Evolutionary conservation across 2,888 invertebrate genomes (phyloP), one percentile per base, ranked within the genome.

Genomic region (Drosophila trichaetosa): DNA sequence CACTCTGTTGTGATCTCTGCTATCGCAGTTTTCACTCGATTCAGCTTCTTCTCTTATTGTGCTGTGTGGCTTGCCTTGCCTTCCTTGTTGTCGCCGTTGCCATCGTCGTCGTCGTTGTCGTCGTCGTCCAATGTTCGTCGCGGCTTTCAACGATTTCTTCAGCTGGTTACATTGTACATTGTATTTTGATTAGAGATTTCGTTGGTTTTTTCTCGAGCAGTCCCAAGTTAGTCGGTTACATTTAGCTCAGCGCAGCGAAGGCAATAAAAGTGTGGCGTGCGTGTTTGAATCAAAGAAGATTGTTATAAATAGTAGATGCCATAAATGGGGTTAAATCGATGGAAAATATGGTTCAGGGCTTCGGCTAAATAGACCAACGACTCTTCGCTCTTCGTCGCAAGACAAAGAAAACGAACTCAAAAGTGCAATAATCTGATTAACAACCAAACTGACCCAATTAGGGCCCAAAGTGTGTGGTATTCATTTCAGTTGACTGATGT

Each of bases 111-210:
- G n/a, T 24, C 24, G 24, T 24, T 21, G 53, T 34, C 10, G 24
- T 31, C 51, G 54, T 24, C 18, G 52, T 52, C 33, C 54, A 36
- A 54, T 36, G 18, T 36, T 54, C 36, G 54, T 27, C 10, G 42
- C 79, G 53, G 62, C 81, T 82, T 79, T 79, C 85, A 82, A 69
- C 85, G 82, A 82, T 80, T 76, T 84, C 68, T 82, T 84, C 48
- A 59, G 61, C 61, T 81, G 74, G 79, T 64, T 51, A 81, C 70
- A 82, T 76, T 76, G 69, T 79, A 72, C 70, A 82, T 76, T 76
- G 69, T 84, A 70, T 75, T 81, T 82, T 82, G 79, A 81, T 84
- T 82, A 72, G 69, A 70, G 66, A 72, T 66, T 81, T 81, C 54
- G 71, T 83, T 64, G 54, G 46, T 33, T 53, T 58, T 58, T 54